Conservation (phyloP, 2,113 vertebrate species). For the Tenrec ecaudatus region DNA sequence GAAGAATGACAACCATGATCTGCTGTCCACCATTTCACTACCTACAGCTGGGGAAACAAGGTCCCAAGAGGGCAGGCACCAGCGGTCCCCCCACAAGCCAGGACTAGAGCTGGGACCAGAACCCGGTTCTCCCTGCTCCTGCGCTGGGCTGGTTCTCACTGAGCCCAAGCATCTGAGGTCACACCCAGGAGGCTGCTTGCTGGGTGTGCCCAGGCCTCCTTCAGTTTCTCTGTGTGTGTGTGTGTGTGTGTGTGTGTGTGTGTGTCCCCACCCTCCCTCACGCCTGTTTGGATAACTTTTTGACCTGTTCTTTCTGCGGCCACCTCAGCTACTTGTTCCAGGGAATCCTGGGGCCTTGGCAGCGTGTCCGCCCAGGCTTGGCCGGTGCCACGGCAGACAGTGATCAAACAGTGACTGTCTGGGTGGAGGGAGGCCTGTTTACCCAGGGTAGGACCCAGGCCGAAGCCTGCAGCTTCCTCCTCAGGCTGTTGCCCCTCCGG, state of each 20-base stretch:
- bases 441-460: slow-evolving; percentile 70
- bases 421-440: slow-evolving; percentile 68
- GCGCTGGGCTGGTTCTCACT: neutral
- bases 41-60: neutral
- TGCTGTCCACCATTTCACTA: neutral
- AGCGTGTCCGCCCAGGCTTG: neutral
- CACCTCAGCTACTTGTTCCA: slow-evolving; percentile 18
- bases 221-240: no score
- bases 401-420: slow-evolving; percentile 78
- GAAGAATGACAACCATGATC: neutral
- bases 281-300: slow-evolving; percentile 84
- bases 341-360: slow-evolving; percentile 72
- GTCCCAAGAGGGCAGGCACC: neutral
- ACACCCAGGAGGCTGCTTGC: no score
- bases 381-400: slow-evolving; percentile 31
- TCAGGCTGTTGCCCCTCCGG: neutral
- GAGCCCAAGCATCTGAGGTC: neutral
- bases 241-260: no score
- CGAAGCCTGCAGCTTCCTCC: slow-evolving; percentile 38
- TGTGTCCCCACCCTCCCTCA: neutral
- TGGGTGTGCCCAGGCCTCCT: no score
- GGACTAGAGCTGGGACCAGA: neutral
- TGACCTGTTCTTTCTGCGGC: slow-evolving; percentile 70
- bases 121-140: neutral
- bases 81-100: neutral